phyloP scores from a whole-genome alignment of 1,140 invertebrate genomes.

The Ostrea edulis region DNA sequence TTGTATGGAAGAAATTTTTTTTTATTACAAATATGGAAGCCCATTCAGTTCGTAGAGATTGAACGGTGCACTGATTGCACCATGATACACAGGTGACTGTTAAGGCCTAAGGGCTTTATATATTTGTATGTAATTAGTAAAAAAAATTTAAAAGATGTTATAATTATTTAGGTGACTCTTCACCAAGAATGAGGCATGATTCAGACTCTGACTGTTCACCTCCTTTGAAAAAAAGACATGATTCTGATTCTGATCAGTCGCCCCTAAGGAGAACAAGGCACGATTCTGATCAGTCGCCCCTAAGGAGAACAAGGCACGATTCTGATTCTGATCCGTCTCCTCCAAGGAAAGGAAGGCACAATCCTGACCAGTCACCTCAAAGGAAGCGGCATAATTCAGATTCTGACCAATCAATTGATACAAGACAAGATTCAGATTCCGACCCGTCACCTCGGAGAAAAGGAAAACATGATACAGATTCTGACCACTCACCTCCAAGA shows the following conservation, averaged over 20 bases:
- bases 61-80: too few relatives aligned
- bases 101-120: too few relatives aligned
- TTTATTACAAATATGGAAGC: too few relatives aligned
- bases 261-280: slow-evolving; percentile 56
- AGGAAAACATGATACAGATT: slow-evolving; percentile 69
- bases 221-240: slow-evolving; percentile 53
- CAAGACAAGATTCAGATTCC: slow-evolving; percentile 67
- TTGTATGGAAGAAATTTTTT: too few relatives aligned
- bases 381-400: slow-evolving; percentile 63
- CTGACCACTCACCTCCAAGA: slow-evolving; percentile 73
- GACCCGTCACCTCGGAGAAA: slow-evolving; percentile 70
- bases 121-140: too few relatives aligned
- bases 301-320: slow-evolving; percentile 64
- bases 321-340: slow-evolving; percentile 72
- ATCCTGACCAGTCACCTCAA: slow-evolving; percentile 74
- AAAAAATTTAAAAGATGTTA: too few relatives aligned
- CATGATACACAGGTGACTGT: too few relatives aligned
- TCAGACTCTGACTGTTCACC: slow-evolving; percentile 49
- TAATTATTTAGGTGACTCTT: background rate
- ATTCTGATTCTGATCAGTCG: slow-evolving; percentile 68
- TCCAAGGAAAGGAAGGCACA: slow-evolving; percentile 65
- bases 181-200: background rate
- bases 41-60: too few relatives aligned
- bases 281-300: slow-evolving; percentile 69
- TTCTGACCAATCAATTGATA: slow-evolving; percentile 53